Evolutionary conservation across 2,888 invertebrate species (phyloP).

Genomic region (Pandemis heparana): DNA sequence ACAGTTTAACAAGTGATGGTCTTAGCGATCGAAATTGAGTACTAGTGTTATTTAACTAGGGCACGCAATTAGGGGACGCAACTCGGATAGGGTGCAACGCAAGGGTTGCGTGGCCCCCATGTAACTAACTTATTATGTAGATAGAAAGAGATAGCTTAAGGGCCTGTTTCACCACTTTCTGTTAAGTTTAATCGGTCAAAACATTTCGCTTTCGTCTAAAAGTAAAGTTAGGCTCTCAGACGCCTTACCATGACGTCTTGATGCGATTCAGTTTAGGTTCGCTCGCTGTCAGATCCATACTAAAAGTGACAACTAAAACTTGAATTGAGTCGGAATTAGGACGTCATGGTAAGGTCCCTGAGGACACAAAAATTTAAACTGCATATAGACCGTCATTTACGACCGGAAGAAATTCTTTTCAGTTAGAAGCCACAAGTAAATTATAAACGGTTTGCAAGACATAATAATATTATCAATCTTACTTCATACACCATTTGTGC

Average conservation of each 20-base stretch:
- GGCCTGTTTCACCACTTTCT: too few species aligned
- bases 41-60: not conserved
- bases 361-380: too few species aligned
- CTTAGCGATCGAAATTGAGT: not conserved
- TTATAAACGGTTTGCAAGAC: constrained; percentile 23
- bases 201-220: too few species aligned
- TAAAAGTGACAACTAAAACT: too few species aligned
- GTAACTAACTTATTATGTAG: constrained; percentile 1
- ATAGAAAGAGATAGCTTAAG: not conserved
- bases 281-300: too few species aligned
- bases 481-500: constrained; percentile 23
- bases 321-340: too few species aligned
- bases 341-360: too few species aligned
- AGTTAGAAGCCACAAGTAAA: constrained; percentile 21
- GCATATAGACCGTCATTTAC: not conserved
- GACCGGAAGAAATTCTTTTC: constrained; percentile 19
- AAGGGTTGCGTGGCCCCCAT: constrained; percentile 8
- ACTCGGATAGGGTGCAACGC: not conserved
- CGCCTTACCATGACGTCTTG: too few species aligned
- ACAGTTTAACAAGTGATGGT: not conserved
- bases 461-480: constrained; percentile 1
- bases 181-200: too few species aligned
- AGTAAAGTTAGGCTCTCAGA: too few species aligned
- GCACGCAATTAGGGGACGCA: constrained; percentile 17
- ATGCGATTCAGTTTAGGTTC: too few species aligned